These are phyloP conservation scores for Iphiclides podalirius DNA, from an alignment of 2,888 invertebrate genomes.

Conservation along the genomic window DNA sequence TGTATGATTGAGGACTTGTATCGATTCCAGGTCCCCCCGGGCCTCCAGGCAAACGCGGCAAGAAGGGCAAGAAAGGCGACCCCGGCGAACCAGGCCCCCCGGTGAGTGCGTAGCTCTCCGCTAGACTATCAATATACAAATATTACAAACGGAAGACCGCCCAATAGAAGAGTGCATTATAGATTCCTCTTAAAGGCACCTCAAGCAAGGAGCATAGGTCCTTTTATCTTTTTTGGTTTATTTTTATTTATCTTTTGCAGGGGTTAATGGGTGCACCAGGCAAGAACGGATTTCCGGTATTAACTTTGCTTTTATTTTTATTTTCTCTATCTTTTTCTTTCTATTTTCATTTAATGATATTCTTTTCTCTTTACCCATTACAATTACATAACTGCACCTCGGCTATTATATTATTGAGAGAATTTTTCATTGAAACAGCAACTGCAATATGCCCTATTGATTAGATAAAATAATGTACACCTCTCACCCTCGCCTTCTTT, in stretches of 20 bases:
- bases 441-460: too few relatives aligned
- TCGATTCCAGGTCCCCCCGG: slow-evolving; percentile 89
- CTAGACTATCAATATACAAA: not conserved
- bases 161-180: too few relatives aligned
- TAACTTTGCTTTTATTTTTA: slow-evolving; percentile 67
- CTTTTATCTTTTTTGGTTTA: slow-evolving; percentile 18
- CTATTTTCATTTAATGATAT: slow-evolving; percentile 12
- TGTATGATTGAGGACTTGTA: too few relatives aligned
- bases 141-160: too few relatives aligned
- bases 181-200: too few relatives aligned
- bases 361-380: slow-evolving; percentile 8
- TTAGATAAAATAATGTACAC: too few relatives aligned
- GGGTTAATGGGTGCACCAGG: slow-evolving; percentile 90
- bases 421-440: too few relatives aligned
- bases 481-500: too few relatives aligned
- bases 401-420: too few relatives aligned
- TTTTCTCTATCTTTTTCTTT: slow-evolving; percentile 54
- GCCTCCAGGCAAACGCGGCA: slow-evolving; percentile 92
- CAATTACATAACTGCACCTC: not conserved
- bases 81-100: slow-evolving; percentile 88
- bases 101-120: slow-evolving; percentile 79
- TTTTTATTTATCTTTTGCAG: slow-evolving; percentile 73
- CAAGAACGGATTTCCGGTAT: slow-evolving; percentile 94
- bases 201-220: too few relatives aligned
- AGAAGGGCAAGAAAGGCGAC: slow-evolving; percentile 94